Conservation (phyloP, 2,113 vertebrate species). For the Gymnogyps californianus region DNA sequence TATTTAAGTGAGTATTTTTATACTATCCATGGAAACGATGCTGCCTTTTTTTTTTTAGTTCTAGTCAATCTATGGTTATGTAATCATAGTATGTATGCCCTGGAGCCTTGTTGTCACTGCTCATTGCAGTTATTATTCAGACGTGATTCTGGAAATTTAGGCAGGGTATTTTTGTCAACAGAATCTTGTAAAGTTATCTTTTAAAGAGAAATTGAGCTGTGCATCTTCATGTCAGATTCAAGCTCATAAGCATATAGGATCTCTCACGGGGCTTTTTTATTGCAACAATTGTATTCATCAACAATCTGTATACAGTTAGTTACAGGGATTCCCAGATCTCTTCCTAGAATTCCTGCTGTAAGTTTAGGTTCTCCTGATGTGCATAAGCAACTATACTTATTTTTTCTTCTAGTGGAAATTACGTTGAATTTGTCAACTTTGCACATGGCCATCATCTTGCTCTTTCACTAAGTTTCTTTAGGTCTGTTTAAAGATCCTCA, state of each 20-base stretch:
- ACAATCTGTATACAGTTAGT: neutral
- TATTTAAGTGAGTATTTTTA: neutral
- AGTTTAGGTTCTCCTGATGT: neutral
- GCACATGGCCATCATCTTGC: neutral
- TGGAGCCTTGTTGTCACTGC: neutral
- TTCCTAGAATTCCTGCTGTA: neutral
- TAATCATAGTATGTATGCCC: neutral
- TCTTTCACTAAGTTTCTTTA: neutral
- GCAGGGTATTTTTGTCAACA: constrained; percentile 1
- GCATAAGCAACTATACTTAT: neutral
- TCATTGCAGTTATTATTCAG: constrained; percentile 5
- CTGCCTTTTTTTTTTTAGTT: neutral
- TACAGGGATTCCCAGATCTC: neutral
- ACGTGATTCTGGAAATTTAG: neutral
- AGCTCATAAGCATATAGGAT: neutral
- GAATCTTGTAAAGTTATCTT: neutral
- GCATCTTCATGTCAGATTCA: neutral
- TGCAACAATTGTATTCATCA: neutral
- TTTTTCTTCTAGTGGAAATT: neutral
- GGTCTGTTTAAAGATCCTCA: neutral
- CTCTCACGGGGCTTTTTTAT: neutral
- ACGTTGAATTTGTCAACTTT: neutral
- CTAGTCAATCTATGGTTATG: neutral
- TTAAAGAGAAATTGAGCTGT: neutral
- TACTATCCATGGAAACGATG: neutral